phyloP scores from a whole-genome alignment of 2,113 vertebrate genomes.

The Anguilla rostrata region DNA sequence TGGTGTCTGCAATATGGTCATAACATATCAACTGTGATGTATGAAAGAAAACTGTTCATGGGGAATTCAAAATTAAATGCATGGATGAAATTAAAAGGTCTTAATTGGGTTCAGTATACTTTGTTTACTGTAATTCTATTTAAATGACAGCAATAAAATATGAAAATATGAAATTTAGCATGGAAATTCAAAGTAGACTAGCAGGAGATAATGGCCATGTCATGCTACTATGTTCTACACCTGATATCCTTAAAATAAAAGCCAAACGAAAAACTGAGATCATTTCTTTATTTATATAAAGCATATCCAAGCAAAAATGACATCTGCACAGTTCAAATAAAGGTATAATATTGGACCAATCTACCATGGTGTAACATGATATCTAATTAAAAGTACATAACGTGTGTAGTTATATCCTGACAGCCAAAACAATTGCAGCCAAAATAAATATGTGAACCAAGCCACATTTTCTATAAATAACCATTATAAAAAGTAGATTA shows the following conservation, averaged over 20 bases:
- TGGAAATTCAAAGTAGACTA: neutral
- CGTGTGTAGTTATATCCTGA: neutral
- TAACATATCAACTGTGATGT: neutral
- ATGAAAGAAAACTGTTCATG: neutral
- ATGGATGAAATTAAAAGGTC: neutral
- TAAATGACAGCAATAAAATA: neutral
- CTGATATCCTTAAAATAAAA: constrained; percentile 5
- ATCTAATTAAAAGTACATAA: constrained; percentile 8
- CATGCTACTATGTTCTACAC: neutral
- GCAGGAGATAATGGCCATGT: neutral
- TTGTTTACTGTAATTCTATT: neutral
- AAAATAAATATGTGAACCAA: constrained; percentile 23
- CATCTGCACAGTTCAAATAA: constrained; percentile 16
- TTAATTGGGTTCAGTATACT: neutral
- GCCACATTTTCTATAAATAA: constrained; percentile 11
- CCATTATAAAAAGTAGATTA: constrained; percentile 27
- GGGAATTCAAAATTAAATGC: too few relatives aligned
- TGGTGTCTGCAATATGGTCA: neutral
- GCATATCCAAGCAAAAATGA: constrained; percentile 10
- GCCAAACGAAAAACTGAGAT: neutral
- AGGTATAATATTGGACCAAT: neutral
- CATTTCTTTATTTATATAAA: constrained; percentile 39
- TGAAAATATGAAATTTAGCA: neutral
- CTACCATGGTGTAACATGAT: neutral
- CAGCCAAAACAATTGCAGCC: neutral